phyloP scores from a whole-genome alignment of 2,797 vertebrate species.

The Esox lucius region DNA sequence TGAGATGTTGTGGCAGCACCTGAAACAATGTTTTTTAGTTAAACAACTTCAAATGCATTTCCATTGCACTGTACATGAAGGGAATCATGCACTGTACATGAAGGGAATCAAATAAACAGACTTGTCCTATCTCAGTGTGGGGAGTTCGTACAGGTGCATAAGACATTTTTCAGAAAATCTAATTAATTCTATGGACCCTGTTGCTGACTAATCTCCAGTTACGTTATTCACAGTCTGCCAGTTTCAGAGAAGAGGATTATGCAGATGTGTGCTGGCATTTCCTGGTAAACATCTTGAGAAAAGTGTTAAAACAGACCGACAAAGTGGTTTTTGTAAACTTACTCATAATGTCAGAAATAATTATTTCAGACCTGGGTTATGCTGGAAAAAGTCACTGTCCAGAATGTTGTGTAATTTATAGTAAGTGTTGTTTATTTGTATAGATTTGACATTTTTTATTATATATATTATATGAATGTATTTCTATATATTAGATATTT shows the following conservation, averaged over 20 bases:
- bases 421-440: too few species aligned
- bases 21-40: background rate
- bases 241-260: background rate
- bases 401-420: background rate
- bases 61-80: too few species aligned
- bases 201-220: slow-evolving; percentile 1
- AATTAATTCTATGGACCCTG: slow-evolving; percentile 22
- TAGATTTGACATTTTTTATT: too few species aligned
- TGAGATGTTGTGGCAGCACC: too few species aligned
- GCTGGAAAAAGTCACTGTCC: background rate
- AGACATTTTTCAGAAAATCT: slow-evolving; percentile 35
- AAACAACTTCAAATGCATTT: slow-evolving; percentile 58
- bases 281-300: background rate
- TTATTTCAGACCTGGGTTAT: background rate
- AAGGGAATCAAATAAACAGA: too few species aligned
- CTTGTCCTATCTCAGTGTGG: slow-evolving; percentile 23
- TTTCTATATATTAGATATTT: too few species aligned
- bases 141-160: slow-evolving; percentile 6
- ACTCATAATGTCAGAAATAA: background rate
- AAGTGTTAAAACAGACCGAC: background rate
- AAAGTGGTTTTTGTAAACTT: background rate
- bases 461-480: too few species aligned
- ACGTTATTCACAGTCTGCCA: slow-evolving; percentile 1
- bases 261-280: background rate
- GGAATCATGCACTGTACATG: too few species aligned